Evolutionary conservation across 2,113 vertebrate genomes (phyloP).

Genomic region (Oxygymnocypris stewartii): DNA sequence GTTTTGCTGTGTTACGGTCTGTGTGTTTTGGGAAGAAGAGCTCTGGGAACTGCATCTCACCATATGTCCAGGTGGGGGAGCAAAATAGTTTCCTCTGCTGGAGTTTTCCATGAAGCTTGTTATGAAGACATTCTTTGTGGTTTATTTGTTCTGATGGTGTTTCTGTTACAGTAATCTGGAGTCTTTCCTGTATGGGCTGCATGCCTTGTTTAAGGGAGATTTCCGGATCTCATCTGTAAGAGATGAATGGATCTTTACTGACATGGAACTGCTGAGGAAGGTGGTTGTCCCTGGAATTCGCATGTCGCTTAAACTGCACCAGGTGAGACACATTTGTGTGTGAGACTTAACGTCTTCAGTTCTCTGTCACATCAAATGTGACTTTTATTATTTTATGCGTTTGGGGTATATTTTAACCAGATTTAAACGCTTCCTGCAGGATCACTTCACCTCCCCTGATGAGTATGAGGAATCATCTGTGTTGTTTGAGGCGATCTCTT

Average conservation of each 20-base stretch:
- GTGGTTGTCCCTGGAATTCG: conserved; percentile 97
- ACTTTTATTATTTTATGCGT: not conserved
- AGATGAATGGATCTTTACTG: conserved; percentile 98
- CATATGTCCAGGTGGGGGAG: conserved; percentile 93
- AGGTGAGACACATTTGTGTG: conserved; percentile 75
- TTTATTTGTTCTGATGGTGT: conserved; percentile 23
- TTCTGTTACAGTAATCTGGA: conserved; percentile 89
- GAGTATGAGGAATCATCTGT: conserved; percentile 96
- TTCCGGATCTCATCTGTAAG: conserved; percentile 97
- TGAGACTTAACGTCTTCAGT: not conserved
- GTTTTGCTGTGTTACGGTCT: conserved; percentile 94
- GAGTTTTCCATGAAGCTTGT: not conserved
- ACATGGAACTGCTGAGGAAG: conserved; percentile 97
- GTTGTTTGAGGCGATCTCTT: conserved; percentile 95
- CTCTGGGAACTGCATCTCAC: conserved; percentile 94
- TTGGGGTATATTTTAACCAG: not conserved
- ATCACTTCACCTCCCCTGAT: conserved; percentile 98
- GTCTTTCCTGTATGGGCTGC: conserved; percentile 95
- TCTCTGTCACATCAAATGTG: not conserved
- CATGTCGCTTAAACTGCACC: conserved; percentile 98
- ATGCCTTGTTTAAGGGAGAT: conserved; percentile 97
- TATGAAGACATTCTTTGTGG: not conserved
- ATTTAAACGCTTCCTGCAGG: conserved; percentile 69
- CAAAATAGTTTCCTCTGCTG: not conserved
- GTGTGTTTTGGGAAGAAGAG: conserved; percentile 94